phyloP scores from a whole-genome alignment of 1,140 invertebrate genomes.

The Diorhabda sublineata region DNA sequence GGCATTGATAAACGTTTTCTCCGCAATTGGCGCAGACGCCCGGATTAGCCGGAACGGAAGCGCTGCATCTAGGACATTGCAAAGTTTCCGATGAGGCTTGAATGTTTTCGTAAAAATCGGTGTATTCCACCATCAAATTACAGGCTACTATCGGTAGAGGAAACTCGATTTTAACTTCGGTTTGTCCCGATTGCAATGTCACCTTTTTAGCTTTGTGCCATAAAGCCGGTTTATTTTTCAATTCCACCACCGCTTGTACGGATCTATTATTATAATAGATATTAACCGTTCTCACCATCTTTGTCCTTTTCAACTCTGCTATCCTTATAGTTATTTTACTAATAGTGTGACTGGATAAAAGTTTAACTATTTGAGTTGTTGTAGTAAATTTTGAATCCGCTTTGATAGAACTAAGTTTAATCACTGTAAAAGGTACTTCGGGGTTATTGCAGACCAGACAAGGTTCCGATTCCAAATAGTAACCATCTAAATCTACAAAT shows the following conservation, averaged over 20 bases:
- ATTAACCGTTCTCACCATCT: slow-evolving; percentile 95
- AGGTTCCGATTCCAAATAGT: slow-evolving; percentile 94
- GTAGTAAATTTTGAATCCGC: slow-evolving; percentile 97
- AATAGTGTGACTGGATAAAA: slow-evolving; percentile 91
- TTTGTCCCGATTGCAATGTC: slow-evolving; percentile 82
- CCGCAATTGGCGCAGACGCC: slow-evolving; percentile 97
- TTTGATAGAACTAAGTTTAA: slow-evolving; percentile 92
- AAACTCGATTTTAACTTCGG: slow-evolving; percentile 94
- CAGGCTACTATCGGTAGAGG: slow-evolving; percentile 94
- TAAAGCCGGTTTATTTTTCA: slow-evolving; percentile 91
- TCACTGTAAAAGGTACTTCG: slow-evolving; percentile 85
- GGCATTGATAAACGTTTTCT: slow-evolving; percentile 98
- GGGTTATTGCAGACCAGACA: slow-evolving; percentile 97
- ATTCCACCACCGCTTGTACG: slow-evolving; percentile 93
- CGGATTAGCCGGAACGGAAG: slow-evolving; percentile 93
- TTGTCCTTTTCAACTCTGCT: slow-evolving; percentile 90
- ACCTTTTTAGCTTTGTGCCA: slow-evolving; percentile 97
- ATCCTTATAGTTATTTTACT: slow-evolving; percentile 91
- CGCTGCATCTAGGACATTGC: slow-evolving; percentile 93
- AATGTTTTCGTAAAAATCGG: slow-evolving; percentile 93
- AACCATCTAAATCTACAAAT: slow-evolving; percentile 92
- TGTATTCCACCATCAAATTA: slow-evolving; percentile 98
- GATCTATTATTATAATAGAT: slow-evolving; percentile 96
- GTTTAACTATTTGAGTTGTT: slow-evolving; percentile 94
- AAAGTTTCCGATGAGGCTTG: slow-evolving; percentile 80